Base-by-base conservation (phyloP, 1,140 invertebrate species). In the Glossosoma conforme region DNA sequence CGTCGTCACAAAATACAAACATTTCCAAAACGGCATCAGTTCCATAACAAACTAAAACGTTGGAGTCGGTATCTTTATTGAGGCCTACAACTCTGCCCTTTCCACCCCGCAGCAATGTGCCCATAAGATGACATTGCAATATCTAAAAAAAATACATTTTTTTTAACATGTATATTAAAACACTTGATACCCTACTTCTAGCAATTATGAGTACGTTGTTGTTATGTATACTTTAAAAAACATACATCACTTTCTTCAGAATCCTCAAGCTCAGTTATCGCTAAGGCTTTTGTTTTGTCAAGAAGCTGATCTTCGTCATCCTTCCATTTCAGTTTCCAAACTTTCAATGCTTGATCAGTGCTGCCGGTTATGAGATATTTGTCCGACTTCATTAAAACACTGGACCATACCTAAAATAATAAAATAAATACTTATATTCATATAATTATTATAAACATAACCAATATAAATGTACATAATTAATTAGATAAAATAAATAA, bases 331-430 rank as follows among this genome's bases (percentile, higher is more conserved):
- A 88, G 68, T 63, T 84, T 86, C 84, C 89, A 98, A 1, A 97
- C 85, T 59, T 85, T 72, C 35, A 98, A 70, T 68, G 92, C 86
- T 60, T 80, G 82, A 63, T 96, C 92, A 52, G 82, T 82, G 51
- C 83, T 87, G 9, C 93, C 95, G 28, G 90, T 90, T 15, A 98
- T 79, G 51, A 98, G 74, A 63, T 90, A 84, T 53, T 81, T 77
- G 57, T 89, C 89, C 56, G 91, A 71, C 63, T 86, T 86, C 17
- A 88, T 64, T 20, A 98, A 66, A n/a, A 80, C 77, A 60, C 95
- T 80, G 53, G 84, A 80, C 86, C 92, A 97, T 19, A 98, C 82
- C 87, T 91, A 54, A 25, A 69, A 61, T 33, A 28, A 54, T 28
- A 28, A 28, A 28, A 28, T 28, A 8, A 28, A 28, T 28, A 8